Conservation (phyloP, 2,888 invertebrate species). For the Pandemis cinnamomeana region DNA sequence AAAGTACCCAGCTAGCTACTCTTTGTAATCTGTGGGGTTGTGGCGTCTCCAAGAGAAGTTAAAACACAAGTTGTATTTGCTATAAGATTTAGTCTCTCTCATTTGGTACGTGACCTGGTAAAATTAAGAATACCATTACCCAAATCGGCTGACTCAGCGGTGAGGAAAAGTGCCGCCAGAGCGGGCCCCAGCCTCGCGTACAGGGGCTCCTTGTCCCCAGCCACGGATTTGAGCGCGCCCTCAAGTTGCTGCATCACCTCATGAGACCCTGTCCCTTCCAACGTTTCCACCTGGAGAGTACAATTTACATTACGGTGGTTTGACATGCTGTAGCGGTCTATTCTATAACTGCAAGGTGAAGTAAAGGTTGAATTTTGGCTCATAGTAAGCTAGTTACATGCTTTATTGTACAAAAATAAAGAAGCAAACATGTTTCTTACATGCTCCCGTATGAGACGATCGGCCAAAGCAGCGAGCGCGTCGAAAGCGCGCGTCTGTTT, state of each 20-base stretch:
- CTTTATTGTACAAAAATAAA: no score
- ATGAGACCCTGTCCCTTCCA: conserved; percentile 61
- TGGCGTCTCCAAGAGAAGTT: no score
- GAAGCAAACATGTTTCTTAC: conserved; percentile 51
- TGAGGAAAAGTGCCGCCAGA: conserved; percentile 68
- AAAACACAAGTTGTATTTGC: no score
- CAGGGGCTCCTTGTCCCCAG: conserved; percentile 55
- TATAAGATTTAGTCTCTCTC: no score
- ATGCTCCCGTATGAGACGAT: conserved; percentile 68
- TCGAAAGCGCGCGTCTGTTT: conserved; percentile 75
- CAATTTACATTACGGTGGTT: not conserved
- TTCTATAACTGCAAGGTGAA: no score
- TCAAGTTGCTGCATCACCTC: conserved; percentile 65
- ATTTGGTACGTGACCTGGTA: no score
- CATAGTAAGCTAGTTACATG: no score
- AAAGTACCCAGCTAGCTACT: no score
- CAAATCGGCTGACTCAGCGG: conserved; percentile 56
- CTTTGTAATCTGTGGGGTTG: no score
- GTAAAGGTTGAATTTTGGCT: not conserved
- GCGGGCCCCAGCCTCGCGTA: conserved; percentile 65
- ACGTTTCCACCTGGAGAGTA: conserved; percentile 55
- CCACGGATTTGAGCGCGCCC: conserved; percentile 60
- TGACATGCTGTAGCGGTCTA: not conserved
- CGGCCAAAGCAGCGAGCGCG: conserved; percentile 68
- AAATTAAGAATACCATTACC: conserved; percentile 48